Conservation (phyloP, 2,113 vertebrate genomes). For the Excalfactoria chinensis region DNA sequence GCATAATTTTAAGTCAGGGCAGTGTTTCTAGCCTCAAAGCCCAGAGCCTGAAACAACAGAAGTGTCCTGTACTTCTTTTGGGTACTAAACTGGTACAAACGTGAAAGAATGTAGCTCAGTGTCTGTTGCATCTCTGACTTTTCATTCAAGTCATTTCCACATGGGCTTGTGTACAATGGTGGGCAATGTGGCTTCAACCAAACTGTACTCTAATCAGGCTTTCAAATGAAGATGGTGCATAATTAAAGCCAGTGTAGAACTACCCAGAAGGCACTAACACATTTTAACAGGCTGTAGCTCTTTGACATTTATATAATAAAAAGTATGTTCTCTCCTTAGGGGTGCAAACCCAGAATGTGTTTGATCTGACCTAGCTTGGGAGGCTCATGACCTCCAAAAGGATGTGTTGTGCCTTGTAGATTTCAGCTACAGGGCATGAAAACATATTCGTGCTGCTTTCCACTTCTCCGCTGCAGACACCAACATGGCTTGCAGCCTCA, state of each 20-base stretch:
- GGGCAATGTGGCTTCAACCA: neutral
- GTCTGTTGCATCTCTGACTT: neutral
- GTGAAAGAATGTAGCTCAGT: neutral
- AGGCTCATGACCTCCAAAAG: conserved; percentile 42
- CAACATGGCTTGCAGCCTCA: neutral
- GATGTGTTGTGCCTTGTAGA: conserved; percentile 25
- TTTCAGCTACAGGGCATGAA: conserved; percentile 8
- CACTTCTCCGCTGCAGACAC: neutral
- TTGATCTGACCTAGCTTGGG: conserved; percentile 27
- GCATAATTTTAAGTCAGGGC: neutral
- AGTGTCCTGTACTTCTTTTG: neutral
- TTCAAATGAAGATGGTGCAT: conserved; percentile 32
- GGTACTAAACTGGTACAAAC: neutral
- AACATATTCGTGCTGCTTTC: neutral
- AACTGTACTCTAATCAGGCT: neutral
- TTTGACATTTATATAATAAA: conserved; percentile 25
- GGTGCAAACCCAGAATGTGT: neutral
- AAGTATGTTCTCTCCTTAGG: conserved; percentile 22
- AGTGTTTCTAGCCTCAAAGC: neutral
- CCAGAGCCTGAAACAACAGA: neutral
- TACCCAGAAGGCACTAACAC: conserved; percentile 20
- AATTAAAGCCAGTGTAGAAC: conserved; percentile 63
- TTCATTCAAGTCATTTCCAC: neutral
- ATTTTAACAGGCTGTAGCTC: neutral
- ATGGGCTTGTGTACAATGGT: neutral